Percentiles rank a stretch among this genome's conserved stretches.
Conservation (phyloP, 1,140 invertebrate species). For the Bombus pyrosoma region DNA sequence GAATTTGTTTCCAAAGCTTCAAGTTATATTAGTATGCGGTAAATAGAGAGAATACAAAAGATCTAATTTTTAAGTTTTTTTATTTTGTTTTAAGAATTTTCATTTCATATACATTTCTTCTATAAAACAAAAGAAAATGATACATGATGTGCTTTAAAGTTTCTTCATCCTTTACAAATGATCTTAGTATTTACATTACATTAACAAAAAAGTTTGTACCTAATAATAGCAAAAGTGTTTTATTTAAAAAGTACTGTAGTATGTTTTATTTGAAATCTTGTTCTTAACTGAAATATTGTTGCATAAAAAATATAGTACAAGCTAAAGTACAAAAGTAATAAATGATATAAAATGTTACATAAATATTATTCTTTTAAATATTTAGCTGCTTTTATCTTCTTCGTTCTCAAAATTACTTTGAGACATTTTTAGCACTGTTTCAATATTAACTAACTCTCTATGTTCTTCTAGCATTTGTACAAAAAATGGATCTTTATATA, state of each 20-base stretch:
- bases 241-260: not conserved
- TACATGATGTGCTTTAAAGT: not conserved
- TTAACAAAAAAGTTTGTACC: not conserved
- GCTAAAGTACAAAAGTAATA: slow-evolving; percentile 35
- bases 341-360: slow-evolving; percentile 27
- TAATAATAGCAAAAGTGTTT: not conserved
- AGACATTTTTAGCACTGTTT: slow-evolving; percentile 59
- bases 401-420: not conserved
- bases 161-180: not conserved
- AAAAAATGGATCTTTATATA: slow-evolving; percentile 52
- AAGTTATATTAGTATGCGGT: slow-evolving; percentile 12
- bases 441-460: slow-evolving; percentile 68
- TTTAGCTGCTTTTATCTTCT: not conserved
- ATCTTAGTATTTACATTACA: not conserved
- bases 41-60: slow-evolving; percentile 13
- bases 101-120: not conserved
- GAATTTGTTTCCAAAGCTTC: slow-evolving; percentile 27
- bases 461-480: slow-evolving; percentile 67
- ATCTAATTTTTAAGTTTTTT: slow-evolving; percentile 18
- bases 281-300: slow-evolving; percentile 4
- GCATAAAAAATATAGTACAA: slow-evolving; percentile 29
- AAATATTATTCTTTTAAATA: slow-evolving; percentile 18
- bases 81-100: slow-evolving; percentile 12
- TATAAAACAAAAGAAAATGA: not conserved
- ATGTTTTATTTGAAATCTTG: slow-evolving; percentile 1